Evolutionary conservation across 2,797 vertebrate species (phyloP).

Genomic region (Acanthis flammea): DNA sequence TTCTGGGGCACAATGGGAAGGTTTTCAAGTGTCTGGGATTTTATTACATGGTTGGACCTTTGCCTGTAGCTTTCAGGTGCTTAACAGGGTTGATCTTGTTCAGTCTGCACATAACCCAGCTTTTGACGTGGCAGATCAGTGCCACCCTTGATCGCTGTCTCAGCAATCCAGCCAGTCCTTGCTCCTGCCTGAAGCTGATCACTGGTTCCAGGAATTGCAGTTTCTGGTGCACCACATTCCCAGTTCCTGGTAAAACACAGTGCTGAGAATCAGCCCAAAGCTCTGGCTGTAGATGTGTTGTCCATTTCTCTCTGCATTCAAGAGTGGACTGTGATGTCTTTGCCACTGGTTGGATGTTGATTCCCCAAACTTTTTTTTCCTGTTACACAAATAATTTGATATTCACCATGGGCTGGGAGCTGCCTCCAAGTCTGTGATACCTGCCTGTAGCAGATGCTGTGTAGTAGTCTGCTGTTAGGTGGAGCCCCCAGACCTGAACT

Average conservation of each 20-base stretch:
- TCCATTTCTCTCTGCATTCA: background rate
- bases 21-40: background rate
- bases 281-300: background rate
- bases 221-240: background rate
- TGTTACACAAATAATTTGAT: background rate
- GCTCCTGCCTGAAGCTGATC: fast-evolving
- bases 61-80: background rate
- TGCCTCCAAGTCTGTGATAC: background rate
- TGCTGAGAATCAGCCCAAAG: background rate
- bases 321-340: background rate
- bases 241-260: background rate
- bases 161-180: background rate
- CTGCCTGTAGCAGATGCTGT: background rate
- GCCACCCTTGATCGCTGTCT: background rate
- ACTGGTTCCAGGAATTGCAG: background rate
- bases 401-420: background rate
- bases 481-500: background rate
- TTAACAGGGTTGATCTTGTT: background rate
- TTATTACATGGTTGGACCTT: background rate
- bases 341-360: background rate
- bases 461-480: background rate
- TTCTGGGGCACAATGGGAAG: fast-evolving
- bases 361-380: background rate
- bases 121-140: background rate
- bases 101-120: background rate